Evolutionary conservation across 2,888 invertebrate genomes (phyloP), one percentile per base, ranked within the genome.

Genomic region (Melieria omissa): DNA sequence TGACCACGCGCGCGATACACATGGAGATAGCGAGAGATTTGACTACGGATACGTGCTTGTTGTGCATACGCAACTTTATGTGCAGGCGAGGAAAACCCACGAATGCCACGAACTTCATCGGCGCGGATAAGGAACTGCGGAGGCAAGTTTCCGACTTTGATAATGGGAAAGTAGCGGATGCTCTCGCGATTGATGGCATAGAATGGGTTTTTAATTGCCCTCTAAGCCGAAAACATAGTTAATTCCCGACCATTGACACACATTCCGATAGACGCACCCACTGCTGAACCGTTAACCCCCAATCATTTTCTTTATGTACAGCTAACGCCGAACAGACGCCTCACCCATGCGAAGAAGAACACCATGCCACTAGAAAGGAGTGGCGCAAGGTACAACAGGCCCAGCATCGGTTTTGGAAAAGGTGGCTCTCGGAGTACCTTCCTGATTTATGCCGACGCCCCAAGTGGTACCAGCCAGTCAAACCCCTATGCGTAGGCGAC

Each of bases 121-220:
- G 63, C 0, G 75, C 74, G 1, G 61, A 57, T 52, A 65, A 60
- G 12, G 61, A 68, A 14, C 58, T 47, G 5, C 69, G 61, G 69
- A 16, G 60, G 8, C 62, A 71, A 16, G 44, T 65, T 8, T 52
- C 71, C 41, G 66, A 65, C 0, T 70, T 70, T 62, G 57, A 72
- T 16, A 44, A 44, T 54, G 68, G 55, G 9, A 62, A 46, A 5
- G 69, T 75, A 14, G 12, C 62, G 5, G 57, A 58, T 4, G 73
- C 73, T 29, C 44, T 72, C 42, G 10, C 72, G 6, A 67, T 8
- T 46, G 73, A 49, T 73, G 72, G 73, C 42, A 46, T 75, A 4
- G 70, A 76, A 10, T 77, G 77, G 76, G 1, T 65, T 5, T 77
- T 78, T 62, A 78, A 76, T 45, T 72, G 70, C 44, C 75, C 74